Evolutionary conservation across 2,888 invertebrate genomes (phyloP).

Genomic region (Caradrina clavipalpis): DNA sequence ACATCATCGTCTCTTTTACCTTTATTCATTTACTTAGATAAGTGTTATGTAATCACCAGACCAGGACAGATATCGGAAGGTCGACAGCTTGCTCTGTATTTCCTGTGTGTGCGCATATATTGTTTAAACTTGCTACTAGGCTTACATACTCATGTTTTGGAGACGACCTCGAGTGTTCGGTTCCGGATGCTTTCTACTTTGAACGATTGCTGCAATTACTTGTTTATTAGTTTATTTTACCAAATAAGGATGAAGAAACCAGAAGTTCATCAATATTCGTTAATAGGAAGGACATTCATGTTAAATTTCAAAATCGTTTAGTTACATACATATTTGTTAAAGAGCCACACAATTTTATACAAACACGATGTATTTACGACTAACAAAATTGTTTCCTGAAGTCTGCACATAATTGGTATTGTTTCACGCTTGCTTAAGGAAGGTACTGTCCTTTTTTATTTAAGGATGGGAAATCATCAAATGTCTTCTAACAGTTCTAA

Average conservation of each 20-base stretch:
- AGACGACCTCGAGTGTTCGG: conserved; percentile 55
- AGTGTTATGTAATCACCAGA: conserved; percentile 70
- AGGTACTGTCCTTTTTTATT: too few relatives aligned
- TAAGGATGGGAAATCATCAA: too few relatives aligned
- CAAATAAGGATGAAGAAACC: conserved; percentile 39
- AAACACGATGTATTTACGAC: background rate
- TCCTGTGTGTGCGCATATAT: conserved; percentile 67
- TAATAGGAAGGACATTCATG: conserved; percentile 33
- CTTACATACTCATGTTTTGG: conserved; percentile 65
- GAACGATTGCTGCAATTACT: conserved; percentile 54
- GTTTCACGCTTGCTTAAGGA: background rate
- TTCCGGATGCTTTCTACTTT: conserved; percentile 63
- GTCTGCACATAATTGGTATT: background rate
- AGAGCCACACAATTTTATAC: background rate
- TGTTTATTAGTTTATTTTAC: conserved; percentile 26
- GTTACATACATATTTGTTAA: conserved; percentile 4
- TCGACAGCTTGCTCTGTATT: conserved; percentile 72
- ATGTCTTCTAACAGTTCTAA: too few relatives aligned
- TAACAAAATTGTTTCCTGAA: background rate
- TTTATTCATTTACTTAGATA: conserved; percentile 55
- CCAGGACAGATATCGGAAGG: conserved; percentile 79
- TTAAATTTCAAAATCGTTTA: conserved; percentile 23
- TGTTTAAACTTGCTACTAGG: background rate
- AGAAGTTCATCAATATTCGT: conserved; percentile 39
- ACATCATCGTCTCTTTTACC: conserved; percentile 52